Conservation (phyloP, 2,888 invertebrate species). For the Pyrrhosoma nymphula region DNA sequence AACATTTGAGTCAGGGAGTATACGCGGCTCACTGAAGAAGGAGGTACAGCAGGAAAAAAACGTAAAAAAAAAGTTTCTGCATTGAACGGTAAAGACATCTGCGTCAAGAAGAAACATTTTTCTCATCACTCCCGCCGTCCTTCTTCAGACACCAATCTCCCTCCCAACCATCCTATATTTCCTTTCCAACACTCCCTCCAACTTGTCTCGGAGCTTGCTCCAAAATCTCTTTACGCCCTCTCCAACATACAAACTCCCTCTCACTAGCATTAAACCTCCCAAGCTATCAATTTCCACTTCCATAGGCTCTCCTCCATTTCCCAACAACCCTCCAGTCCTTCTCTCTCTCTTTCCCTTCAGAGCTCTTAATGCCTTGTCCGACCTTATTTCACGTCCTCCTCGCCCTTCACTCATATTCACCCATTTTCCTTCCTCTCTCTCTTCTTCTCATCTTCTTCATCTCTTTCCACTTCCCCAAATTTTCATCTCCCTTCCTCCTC, state of each 20-base stretch:
- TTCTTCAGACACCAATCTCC: neutral
- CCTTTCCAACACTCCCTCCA: neutral
- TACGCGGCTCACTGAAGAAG: too few species aligned
- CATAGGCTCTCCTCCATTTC: neutral
- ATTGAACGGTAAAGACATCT: too few species aligned
- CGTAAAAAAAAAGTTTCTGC: too few species aligned
- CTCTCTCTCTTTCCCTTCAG: neutral
- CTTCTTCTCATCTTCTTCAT: neutral
- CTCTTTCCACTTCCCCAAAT: neutral
- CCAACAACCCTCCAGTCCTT: neutral
- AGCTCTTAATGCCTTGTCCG: neutral
- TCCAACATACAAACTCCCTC: neutral
- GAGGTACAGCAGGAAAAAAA: too few species aligned
- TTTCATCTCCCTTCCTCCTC: neutral
- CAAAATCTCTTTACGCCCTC: constrained; percentile 16
- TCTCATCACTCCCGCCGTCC: neutral
- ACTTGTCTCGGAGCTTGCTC: neutral
- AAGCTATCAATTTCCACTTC: constrained; percentile 29
- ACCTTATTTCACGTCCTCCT: neutral
- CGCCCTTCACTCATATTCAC: constrained; percentile 5
- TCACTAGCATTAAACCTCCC: neutral
- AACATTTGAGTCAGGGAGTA: too few species aligned
- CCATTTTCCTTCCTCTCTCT: neutral
- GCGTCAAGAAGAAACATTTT: too few species aligned
- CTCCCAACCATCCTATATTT: neutral